phyloP scores from a whole-genome alignment of 2,113 vertebrate species.

The Geothlypis trichas region DNA sequence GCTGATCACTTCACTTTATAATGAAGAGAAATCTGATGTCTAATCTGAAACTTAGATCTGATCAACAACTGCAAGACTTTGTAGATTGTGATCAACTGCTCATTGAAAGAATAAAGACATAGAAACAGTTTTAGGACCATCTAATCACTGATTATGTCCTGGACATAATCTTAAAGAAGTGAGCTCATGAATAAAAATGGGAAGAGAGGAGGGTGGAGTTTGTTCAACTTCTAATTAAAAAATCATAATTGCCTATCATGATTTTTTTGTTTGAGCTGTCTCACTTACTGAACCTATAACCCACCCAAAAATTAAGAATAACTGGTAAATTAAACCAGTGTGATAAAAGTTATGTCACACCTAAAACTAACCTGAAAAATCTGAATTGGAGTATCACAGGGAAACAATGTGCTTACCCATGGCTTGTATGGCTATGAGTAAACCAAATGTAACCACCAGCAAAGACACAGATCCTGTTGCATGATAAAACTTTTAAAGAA shows the following conservation, averaged over 20 bases:
- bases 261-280: neutral
- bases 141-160: neutral
- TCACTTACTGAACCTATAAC: neutral
- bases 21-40: neutral
- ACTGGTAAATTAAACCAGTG: slow-evolving; percentile 29
- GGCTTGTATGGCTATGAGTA: neutral
- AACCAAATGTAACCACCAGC: neutral
- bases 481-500: neutral
- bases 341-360: neutral
- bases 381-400: neutral
- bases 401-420: neutral
- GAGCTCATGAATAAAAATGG: neutral
- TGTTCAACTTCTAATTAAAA: slow-evolving; percentile 37
- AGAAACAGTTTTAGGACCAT: neutral
- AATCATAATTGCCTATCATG: neutral
- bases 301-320: neutral
- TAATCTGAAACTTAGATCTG: neutral
- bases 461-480: neutral
- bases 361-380: neutral
- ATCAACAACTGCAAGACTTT: neutral
- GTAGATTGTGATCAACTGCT: neutral
- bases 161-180: neutral
- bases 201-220: slow-evolving; percentile 58
- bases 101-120: neutral
- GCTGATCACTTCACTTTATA: neutral